These are phyloP conservation scores for Gobionotothen gibberifrons DNA, from an alignment of 2,797 vertebrate species.

Conservation along the genomic window DNA sequence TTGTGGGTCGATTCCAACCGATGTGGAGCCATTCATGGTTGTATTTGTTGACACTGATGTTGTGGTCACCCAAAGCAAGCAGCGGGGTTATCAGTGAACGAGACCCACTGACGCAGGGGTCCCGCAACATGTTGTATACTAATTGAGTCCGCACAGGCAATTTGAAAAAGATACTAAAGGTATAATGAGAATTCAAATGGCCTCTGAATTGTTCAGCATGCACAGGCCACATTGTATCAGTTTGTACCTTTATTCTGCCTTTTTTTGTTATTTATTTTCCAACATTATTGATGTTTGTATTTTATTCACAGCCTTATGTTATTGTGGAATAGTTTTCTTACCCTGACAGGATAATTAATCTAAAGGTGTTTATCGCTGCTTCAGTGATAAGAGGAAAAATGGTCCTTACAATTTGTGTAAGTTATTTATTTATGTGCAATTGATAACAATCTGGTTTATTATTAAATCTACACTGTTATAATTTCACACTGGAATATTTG, in stretches of 20 bases:
- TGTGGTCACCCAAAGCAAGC: constrained; percentile 74
- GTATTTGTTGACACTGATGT: constrained; percentile 78
- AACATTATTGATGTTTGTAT: constrained; percentile 65
- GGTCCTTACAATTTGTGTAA: constrained; percentile 14
- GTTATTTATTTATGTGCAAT: constrained; percentile 2
- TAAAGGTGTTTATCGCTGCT: constrained; percentile 49
- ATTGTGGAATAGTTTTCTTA: constrained; percentile 35
- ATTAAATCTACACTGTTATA: constrained; percentile 25
- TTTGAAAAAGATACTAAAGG: constrained; percentile 59
- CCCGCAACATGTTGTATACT: constrained; percentile 55
- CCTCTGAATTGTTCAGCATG: constrained; percentile 63
- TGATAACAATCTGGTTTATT: constrained; percentile 16
- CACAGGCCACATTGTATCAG: constrained; percentile 45
- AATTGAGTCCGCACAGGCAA: constrained; percentile 63
- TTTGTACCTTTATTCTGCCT: constrained; percentile 48
- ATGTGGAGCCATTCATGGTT: constrained; percentile 59
- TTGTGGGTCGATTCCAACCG: constrained; percentile 38
- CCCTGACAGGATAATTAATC: constrained; percentile 70
- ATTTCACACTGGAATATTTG: constrained; percentile 24
- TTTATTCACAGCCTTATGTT: constrained; percentile 54
- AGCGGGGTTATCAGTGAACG: constrained; percentile 79
- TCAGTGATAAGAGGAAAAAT: constrained; percentile 18
- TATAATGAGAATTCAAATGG: constrained; percentile 70
- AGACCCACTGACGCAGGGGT: constrained; percentile 79
- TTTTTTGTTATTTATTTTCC: constrained; percentile 66